Base-by-base conservation (phyloP, 1,140 invertebrate genomes). In the Danaus melanippus region DNA sequence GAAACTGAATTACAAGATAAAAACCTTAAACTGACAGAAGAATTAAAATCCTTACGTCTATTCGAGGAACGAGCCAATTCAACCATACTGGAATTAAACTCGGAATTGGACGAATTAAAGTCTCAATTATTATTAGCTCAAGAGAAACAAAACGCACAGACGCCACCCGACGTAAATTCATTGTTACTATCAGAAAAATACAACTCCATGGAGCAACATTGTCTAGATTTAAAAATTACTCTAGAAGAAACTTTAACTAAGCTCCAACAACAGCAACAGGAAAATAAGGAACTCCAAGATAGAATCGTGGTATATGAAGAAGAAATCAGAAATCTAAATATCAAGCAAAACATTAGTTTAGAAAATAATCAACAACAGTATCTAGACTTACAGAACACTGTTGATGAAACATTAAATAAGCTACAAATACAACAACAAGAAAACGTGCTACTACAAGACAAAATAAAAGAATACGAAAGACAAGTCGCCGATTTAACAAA, bases 281-380 rank as follows among this genome's bases (percentile, higher is more conserved):
- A 71, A 56, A 80, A 75, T 56, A 49, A 62, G 41, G 53, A 76
- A 58, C 47, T 75, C 12, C 17, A 39, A 45, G 43, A 70, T 32
- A 64, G 60, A 59, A 57, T 52, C 44, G 44, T 57, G 42, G 47
- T 68, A 46, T 65, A 76, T 62, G 50, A 74, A 56, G 52, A 57
- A 9, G 50, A 76, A 69, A 69, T 80, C 43, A 58, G 46, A 15
- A 65, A 87, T 44, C 49, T 80, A 15, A 72, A 70, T 54, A 49
- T 48, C 8, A 75, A 78, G 70, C 53, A 76, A 53, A 70, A 84
- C 52, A 60, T 88, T 1, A 86, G 82, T 52, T 61, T 68, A 9
- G 77, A 87, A 64, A 81, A 90, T 62, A 71, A 86, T 42, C 73
- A 80, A 64, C 67, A 84, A 17, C 53, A 32, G 7, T 87, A 42